A percentile compares a stretch with the other conserved stretches of the same genome.
Conservation (phyloP, 2,113 vertebrate species). For the Nerophis lumbriciformis region DNA sequence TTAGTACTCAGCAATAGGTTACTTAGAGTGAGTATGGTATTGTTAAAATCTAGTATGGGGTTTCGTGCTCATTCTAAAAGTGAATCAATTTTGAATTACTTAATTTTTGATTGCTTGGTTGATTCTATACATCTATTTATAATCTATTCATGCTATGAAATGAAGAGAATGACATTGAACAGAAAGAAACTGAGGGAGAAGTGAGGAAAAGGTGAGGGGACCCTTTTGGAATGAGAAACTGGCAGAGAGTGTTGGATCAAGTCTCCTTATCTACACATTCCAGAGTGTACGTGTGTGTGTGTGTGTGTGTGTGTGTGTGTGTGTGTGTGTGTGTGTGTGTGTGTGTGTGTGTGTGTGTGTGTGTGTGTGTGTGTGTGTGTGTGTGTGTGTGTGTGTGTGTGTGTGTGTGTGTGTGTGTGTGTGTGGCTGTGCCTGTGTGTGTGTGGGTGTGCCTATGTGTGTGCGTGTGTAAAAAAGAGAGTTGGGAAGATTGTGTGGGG, state of each 20-base stretch:
- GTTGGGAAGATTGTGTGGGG: constrained; percentile 1
- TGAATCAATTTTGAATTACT: no score
- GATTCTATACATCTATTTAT: no score
- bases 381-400: constrained; percentile 30
- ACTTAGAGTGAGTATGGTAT: no score
- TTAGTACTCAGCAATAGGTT: no score
- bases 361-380: constrained; percentile 8
- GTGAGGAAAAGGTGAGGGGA: constrained; percentile 25
- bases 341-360: no score
- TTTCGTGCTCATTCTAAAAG: no score
- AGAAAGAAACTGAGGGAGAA: constrained; percentile 9
- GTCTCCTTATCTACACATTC: constrained; percentile 72
- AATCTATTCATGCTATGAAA: no score
- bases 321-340: constrained; percentile 25
- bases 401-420: constrained; percentile 40
- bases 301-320: constrained; percentile 39
- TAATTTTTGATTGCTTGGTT: no score
- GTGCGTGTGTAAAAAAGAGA: not conserved
- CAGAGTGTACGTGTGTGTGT: constrained; percentile 16
- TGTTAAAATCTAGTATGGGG: no score
- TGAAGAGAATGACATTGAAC: not conserved
- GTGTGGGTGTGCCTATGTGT: not conserved
- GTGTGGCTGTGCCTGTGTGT: not conserved
- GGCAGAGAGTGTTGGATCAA: constrained; percentile 36
- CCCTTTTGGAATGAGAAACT: constrained; percentile 44